Percentiles rank a stretch among this genome's conserved stretches.
Conservation (phyloP, 2,113 vertebrate genomes). For the Cochlearius cochlearius region DNA sequence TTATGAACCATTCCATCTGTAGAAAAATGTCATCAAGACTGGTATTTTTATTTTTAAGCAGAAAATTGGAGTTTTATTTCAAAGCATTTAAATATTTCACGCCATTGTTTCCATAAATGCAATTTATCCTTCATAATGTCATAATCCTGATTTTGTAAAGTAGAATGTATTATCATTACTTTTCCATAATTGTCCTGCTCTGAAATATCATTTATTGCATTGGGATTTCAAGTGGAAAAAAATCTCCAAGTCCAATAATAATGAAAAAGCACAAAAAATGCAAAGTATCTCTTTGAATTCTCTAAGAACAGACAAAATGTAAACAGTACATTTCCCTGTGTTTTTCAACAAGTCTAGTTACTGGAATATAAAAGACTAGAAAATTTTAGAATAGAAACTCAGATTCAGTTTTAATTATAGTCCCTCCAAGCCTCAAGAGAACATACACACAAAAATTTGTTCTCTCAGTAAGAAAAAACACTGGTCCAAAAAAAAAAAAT, state of each 20-base stretch:
- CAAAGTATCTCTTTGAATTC: neutral
- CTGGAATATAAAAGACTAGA: neutral
- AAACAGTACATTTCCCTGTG: neutral
- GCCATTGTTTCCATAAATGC: neutral
- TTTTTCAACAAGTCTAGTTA: neutral
- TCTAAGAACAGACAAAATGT: neutral
- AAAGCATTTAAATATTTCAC: neutral
- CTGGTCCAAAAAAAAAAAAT: neutral
- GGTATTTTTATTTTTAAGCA: neutral
- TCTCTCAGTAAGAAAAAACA: neutral
- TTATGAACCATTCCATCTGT: neutral
- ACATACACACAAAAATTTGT: neutral
- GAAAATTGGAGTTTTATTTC: neutral
- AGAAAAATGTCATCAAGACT: neutral
- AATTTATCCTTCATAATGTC: neutral
- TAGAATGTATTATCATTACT: neutral
- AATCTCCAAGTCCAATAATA: neutral
- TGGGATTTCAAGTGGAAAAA: neutral
- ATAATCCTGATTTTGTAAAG: neutral
- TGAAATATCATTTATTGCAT: neutral
- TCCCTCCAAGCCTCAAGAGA: neutral
- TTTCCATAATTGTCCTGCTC: neutral
- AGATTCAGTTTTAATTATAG: neutral
- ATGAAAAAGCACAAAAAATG: neutral
- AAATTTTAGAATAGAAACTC: neutral